These are phyloP conservation scores for Coleophora deauratella DNA, from an alignment of 2,888 invertebrate species.

Conservation along the genomic window DNA sequence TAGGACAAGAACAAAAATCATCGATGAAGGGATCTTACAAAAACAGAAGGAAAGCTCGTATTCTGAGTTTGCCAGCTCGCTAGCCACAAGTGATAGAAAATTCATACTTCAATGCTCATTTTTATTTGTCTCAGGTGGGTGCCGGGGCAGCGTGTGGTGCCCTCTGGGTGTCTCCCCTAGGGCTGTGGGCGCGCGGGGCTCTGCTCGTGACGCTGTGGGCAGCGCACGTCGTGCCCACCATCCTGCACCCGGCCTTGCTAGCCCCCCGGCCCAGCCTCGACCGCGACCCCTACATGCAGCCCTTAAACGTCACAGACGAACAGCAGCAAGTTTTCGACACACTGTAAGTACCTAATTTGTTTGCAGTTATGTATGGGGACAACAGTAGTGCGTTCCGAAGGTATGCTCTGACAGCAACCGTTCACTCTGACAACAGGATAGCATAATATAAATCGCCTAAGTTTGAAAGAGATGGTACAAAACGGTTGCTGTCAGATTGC, in stretches of 20 bases:
- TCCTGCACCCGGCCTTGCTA: constrained; percentile 38
- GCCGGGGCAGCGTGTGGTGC: constrained; percentile 51
- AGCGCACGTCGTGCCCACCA: constrained; percentile 42
- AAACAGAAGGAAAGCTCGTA: too few relatives aligned
- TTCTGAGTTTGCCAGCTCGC: too few relatives aligned
- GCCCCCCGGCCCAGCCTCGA: constrained; percentile 38
- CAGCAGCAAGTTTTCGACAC: constrained; percentile 31
- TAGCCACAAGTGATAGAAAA: too few relatives aligned
- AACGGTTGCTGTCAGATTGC: too few relatives aligned
- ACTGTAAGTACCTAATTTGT: constrained; percentile 28
- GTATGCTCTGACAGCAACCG: too few relatives aligned
- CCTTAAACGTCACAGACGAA: constrained; percentile 38
- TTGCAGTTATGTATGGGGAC: not conserved
- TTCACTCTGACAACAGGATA: too few relatives aligned
- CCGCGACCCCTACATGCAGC: constrained; percentile 41
- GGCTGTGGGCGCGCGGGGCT: constrained; percentile 36
- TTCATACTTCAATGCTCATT: too few relatives aligned
- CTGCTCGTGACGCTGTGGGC: constrained; percentile 36
- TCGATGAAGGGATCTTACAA: too few relatives aligned
- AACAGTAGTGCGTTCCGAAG: too few relatives aligned
- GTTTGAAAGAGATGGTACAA: too few relatives aligned
- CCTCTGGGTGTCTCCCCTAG: constrained; percentile 53
- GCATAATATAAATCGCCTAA: too few relatives aligned
- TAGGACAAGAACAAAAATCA: too few relatives aligned
- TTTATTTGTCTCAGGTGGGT: constrained; percentile 34